These are phyloP conservation scores for Poicephalus gulielmi DNA, from an alignment of 2,113 vertebrate genomes.

Conservation along the genomic window DNA sequence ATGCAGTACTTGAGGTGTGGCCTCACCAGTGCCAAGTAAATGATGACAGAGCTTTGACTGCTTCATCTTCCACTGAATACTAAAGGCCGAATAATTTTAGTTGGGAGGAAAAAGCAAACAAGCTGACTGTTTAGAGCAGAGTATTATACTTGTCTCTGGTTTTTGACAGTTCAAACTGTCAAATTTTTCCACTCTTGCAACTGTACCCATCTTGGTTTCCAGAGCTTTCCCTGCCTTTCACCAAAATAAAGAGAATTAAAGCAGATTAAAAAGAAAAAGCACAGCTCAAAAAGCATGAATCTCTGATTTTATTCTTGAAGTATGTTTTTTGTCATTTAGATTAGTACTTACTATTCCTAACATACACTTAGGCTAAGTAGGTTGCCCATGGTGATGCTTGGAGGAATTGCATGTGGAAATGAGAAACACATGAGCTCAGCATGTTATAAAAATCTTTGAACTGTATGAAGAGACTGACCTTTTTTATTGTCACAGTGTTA, in stretches of 20 bases:
- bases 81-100: neutral
- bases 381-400: neutral
- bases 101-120: neutral
- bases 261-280: neutral
- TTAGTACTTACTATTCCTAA: slow-evolving; percentile 7
- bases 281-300: neutral
- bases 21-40: neutral
- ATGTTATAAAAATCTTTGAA: neutral
- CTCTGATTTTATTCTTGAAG: slow-evolving; percentile 14
- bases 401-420: neutral
- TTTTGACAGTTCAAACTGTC: neutral
- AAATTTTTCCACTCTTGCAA: neutral
- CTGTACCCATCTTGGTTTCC: neutral
- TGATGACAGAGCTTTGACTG: neutral
- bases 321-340: neutral
- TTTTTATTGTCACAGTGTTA: neutral
- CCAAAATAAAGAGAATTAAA: neutral
- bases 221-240: neutral
- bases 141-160: neutral
- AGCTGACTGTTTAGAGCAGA: neutral
- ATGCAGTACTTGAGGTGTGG: neutral
- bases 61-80: slow-evolving; percentile 4
- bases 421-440: neutral
- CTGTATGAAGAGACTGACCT: neutral
- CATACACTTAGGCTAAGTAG: neutral